Conservation (phyloP, 2,888 invertebrate genomes). For the Polydrusus pterygomalis region DNA sequence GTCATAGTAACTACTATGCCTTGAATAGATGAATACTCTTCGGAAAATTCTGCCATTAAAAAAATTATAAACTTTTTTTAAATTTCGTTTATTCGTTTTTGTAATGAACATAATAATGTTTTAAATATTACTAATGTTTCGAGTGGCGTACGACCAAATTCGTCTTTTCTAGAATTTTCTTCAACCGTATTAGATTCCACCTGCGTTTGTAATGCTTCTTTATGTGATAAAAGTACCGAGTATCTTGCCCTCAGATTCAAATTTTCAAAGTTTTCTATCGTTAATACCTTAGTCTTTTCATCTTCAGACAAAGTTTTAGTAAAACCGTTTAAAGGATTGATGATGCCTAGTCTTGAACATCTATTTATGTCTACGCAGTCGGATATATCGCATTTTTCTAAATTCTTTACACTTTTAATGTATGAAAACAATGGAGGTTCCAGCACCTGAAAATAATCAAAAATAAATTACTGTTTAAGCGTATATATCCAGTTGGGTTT, state of each 20-base stretch:
- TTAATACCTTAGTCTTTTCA: conserved; percentile 64
- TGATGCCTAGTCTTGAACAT: conserved; percentile 64
- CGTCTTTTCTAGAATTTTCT: conserved; percentile 60
- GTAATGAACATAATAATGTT: conserved; percentile 62
- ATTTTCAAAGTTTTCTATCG: conserved; percentile 67
- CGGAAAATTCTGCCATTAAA: too few species aligned
- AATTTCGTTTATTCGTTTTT: conserved; percentile 48
- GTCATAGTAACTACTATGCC: too few species aligned
- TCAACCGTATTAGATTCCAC: conserved; percentile 56
- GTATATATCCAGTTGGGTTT: too few species aligned
- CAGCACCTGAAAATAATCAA: conserved; percentile 57
- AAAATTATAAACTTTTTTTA: neutral
- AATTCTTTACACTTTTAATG: conserved; percentile 54
- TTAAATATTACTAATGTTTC: conserved; percentile 65
- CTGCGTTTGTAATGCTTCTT: conserved; percentile 62
- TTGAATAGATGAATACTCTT: too few species aligned
- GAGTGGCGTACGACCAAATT: conserved; percentile 63
- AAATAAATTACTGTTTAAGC: neutral
- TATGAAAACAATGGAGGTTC: conserved; percentile 60
- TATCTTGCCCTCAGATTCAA: conserved; percentile 65
- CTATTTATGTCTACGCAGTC: conserved; percentile 66
- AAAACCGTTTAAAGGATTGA: conserved; percentile 57
- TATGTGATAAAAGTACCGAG: conserved; percentile 63
- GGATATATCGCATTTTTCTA: conserved; percentile 59
- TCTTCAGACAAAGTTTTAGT: conserved; percentile 60